Evolutionary conservation across 2,797 vertebrate species (phyloP), one percentile per base, ranked within the genome.

Genomic region (Myoxocephalus aenaeus): DNA sequence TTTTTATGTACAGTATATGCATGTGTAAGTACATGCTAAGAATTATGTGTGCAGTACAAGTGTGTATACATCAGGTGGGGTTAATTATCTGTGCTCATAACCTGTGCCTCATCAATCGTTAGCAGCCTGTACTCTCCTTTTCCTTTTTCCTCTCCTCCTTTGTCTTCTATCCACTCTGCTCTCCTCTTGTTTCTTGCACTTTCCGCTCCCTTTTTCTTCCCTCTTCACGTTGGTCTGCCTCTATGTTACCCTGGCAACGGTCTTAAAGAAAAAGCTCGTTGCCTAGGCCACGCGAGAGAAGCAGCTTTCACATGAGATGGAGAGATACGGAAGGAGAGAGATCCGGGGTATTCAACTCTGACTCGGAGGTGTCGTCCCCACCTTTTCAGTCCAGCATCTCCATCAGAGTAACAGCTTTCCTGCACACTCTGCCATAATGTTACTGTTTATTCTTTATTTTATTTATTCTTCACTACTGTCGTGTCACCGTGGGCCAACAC

Each of bases 221-320:
- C 73, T 70, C 72, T 83, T 81, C 59, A 76, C 18, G 12, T 62
- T 85, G 74, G 79, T 82, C 86, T 84, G 79, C 80, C 75, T 86
- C 84, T 9, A 69, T 77, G 91, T 93, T 92, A 68, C 89, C 91
- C 70, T 85, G 83, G 87, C 80, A 94, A 94, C 91, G 15, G 65
- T 85, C 87, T 85, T 91, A 92, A 90, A 92, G 92, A 92, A 92
- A 88, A 90, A 73, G 75, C 89, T 64, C 83, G 92, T 92, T 93
- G 90, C 90, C 90, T 84, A 83, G 87, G 83, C 90, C 90, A 92
- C 92, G 81, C 17, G 65, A 83, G 78, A 85, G 75, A 79, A 69
- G 68, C 75, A 75, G 87, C 58, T 85, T 90, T 84, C 62, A 86
- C n/a, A 17, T 62, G 73, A 70, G 83, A 82, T 62, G 59, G 72